Base-by-base conservation (phyloP, 2,113 vertebrate genomes). In the Paralichthys olivaceus region DNA sequence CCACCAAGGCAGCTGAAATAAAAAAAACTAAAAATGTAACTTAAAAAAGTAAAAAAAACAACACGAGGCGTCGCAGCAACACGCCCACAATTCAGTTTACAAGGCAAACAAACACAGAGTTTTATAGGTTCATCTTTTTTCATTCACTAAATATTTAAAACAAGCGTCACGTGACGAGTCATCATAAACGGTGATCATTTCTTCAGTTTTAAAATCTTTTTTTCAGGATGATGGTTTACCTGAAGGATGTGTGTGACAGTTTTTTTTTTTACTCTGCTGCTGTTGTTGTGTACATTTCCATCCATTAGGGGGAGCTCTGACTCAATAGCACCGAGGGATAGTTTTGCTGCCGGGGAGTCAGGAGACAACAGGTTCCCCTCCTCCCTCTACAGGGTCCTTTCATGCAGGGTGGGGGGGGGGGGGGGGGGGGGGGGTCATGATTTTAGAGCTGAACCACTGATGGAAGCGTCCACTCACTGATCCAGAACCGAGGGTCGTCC, bases 131-230 rank as follows among this genome's bases (percentile, higher is more conserved):
- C 63, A 75, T 83, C 79, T 87, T 85, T 86, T 86, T 92, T 89
- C 91, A 93, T 93, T 93, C 91, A 93, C 92, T 93, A 94, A 92
- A 93, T 93, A 93, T 91, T 94, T 90, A 93, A 94, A 94, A 94
- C 91, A 93, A 94, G 90, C 84, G 65, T 93, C 92, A 93, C 93
- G 88, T 81, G 84, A 94, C 87, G 86, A 91, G 81, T 93, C 87
- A 56, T 90, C 85, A 78, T 86, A 87, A 85, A 85, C 80, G 80
- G 87, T n/a, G n/a, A n/a, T 86, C 76, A 90, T 89, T 90, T 91
- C 88, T 80, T 79, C 75, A 81, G 77, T 73, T 90, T 85, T 86
- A 8, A 8, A 8, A 12, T 60, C 57, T n/a, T 60, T 8, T n/a
- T 80, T 85, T 87, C 80, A 91, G 87, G 88, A 86, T 70, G 82